Base-by-base conservation (phyloP, 1,140 invertebrate species). In the Camponotus pennsylvanicus region DNA sequence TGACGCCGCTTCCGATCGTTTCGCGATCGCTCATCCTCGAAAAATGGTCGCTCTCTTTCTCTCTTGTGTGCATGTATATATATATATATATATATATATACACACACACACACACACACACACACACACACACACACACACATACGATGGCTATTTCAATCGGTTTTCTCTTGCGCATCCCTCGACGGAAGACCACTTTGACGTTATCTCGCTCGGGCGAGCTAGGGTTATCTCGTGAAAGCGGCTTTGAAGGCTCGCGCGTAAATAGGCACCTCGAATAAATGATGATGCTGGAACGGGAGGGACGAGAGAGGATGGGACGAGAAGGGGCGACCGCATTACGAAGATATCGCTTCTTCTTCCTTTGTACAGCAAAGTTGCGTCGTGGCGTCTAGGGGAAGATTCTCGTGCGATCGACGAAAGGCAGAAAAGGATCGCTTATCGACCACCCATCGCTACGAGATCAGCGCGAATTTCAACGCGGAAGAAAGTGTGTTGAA, bases 191-290 rank as follows among this genome's bases (percentile, higher is more conserved):
- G 89, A 89, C 90, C 89, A 89, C 91, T 93, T 93, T 92, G 91
- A 92, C 92, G 92, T 93, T 94, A 94, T 93, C 93, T 89, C 88
- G 88, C 69, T 88, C 85, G 78, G 88, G 42, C 83, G 87, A 86
- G 87, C 89, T 83, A 82, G 84, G 89, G 91, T 93, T 93, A 93
- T 93, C 92, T 94, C 86, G 89, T 91, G 89, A 88, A 92, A 89
- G 89, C 86, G 86, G 90, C 92, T 93, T 93, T 93, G 92, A 94
- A 93, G 90, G 78, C 86, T 91, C 82, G 86, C 88, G 93, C 88
- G 92, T 92, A 94, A 94, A 93, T 93, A 93, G 92, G 89, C 91
- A 90, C 82, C 87, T 89, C 90, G 92, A 93, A 94, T 94, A 93
- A 93, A 93, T 91, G 92, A 94, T 92, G 92, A 89, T 84, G 91